Evolutionary conservation across 2,888 invertebrate species (phyloP), one percentile per base, ranked within the genome.

Genomic region (Pyrochroa serraticornis): DNA sequence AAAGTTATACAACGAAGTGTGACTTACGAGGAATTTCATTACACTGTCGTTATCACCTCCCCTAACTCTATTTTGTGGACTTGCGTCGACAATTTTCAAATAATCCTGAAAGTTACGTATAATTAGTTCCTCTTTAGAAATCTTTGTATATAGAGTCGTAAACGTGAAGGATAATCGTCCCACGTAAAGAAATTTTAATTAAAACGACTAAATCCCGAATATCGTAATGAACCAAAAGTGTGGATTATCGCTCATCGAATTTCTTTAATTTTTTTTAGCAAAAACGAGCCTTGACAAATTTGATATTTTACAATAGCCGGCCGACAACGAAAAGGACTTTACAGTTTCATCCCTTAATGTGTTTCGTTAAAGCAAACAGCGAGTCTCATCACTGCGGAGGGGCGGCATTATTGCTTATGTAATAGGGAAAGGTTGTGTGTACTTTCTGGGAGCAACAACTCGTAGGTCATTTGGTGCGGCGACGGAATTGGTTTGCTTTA

Each of bases 371-470:
- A 59, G 60, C 57, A 63, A 64, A 65, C 64, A 65, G 39, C 30
- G 45, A 43, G 45, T 46, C 50, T 58, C 63, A 60, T 56, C 63
- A 57, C 48, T 36, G 36, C 12, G 38, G 50, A 46, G 54, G 60
- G 38, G 14, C 54, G 41, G 58, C 61, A 54, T 65, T 63, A 65
- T 65, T 65, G 64, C 64, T 58, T 59, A 56, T 65, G 64, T 59
- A 63, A 60, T 63, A 41, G 55, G 45, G 22, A 39, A 34, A 52
- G 45, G 38, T 52, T 58, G 58, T 58, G 58, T 58, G 58, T 58
- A 44, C 58, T 38, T 13, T 47, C 30, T 9, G 10, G 5, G 30
- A 14, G 10, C 39, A 12, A 39, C 39, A 39, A 39, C 13, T 12
- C 39, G 12, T 13, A 13, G 39, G 12, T 13, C 39, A 39, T 39